A percentile compares a stretch with the other conserved stretches of the same genome.
phyloP scores from a whole-genome alignment of 2,888 invertebrate species.

The Leptogaster cylindrica region DNA sequence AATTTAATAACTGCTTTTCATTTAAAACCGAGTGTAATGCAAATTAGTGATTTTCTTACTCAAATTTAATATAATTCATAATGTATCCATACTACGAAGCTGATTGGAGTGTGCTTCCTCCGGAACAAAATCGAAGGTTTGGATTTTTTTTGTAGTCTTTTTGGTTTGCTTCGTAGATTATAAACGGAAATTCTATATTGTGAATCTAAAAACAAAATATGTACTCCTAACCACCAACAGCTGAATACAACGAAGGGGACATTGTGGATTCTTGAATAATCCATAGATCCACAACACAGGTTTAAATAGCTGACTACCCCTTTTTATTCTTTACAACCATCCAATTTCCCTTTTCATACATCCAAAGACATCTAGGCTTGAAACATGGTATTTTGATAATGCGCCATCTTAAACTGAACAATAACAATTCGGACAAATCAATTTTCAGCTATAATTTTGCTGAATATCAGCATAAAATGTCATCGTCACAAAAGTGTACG shows the following conservation, averaged over 20 bases:
- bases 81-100: conserved; percentile 39
- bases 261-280: background rate
- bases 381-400: background rate
- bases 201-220: background rate
- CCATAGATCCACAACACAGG: background rate
- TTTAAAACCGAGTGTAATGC: background rate
- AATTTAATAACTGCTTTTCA: background rate
- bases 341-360: background rate
- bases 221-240: background rate
- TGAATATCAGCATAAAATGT: conserved; percentile 49
- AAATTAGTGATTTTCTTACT: too few relatives aligned
- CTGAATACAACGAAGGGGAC: background rate
- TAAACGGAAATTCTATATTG: background rate
- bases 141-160: background rate
- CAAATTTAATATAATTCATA: too few relatives aligned
- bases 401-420: background rate
- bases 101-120: conserved; percentile 85
- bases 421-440: background rate
- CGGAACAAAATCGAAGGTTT: conserved; percentile 85
- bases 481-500: conserved; percentile 52
- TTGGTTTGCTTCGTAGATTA: background rate
- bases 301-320: background rate
- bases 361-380: too few relatives aligned
- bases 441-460: conserved; percentile 41
- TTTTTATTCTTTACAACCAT: too few relatives aligned